Base-by-base conservation (phyloP, 2,888 invertebrate species). In the Ypsolopha scabrella region DNA sequence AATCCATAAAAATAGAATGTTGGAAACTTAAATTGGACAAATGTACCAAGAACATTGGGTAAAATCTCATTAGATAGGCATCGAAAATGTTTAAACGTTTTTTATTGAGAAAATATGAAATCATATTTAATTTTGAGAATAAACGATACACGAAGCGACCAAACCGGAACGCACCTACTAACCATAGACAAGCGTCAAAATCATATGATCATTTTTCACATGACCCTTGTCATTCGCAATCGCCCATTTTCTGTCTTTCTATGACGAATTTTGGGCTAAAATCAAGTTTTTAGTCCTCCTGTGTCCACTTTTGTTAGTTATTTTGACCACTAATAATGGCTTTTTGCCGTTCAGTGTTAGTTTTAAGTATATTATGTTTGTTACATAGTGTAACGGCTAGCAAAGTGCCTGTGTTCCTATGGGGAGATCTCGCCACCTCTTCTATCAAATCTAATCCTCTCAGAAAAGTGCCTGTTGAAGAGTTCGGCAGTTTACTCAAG, bases 371-470 rank as follows among this genome's bases (percentile, higher is more conserved):
- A 58, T 65, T 73, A 57, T 67, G 65, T 50, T 50, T 7, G 7
- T 48, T 36, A 37, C 11, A 36, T 57, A 65, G 69, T 64, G 67
- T 64, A 58, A 68, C 62, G 58, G 68, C 80, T 36, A 81, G 80
- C 52, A 75, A 82, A 57, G 88, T 90, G 41, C 91, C 91, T 57
- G 89, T 89, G 47, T 82, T 88, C 57, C 60, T 91, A 54, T 91
- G 90, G 90, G 89, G 88, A 36, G 77, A 85, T 55, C 55, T 80
- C 50, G 62, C 65, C 7, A 65, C 64, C 44, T 57, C 60, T 51
- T 63, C 71, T 1, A 48, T 62, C 9, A 66, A 69, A 54, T 61
- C 75, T 0, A 75, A 75, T 53, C 81, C 86, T 0, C 56, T 89
- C 3, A 56, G 62, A 7, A 72, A 67, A 50, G 62, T 79, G 0